Evolutionary conservation across 2,888 invertebrate genomes (phyloP).

Genomic region (Amphipoea oculea): DNA sequence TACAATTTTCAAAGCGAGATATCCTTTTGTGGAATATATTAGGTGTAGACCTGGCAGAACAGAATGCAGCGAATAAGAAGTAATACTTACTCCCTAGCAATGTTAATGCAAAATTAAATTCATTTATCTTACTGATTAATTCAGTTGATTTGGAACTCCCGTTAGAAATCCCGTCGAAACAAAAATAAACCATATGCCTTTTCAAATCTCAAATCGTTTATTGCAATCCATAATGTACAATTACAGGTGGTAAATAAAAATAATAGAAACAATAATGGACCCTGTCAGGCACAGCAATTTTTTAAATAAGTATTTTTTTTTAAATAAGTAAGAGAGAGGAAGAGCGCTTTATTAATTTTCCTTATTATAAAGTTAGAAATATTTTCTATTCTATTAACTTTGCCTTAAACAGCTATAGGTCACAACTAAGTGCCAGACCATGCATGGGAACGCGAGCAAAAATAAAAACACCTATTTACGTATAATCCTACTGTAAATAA

Average conservation of each 20-base stretch:
- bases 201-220: too few relatives aligned
- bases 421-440: constrained; percentile 22
- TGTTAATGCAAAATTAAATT: constrained; percentile 35
- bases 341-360: too few relatives aligned
- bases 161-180: constrained; percentile 35
- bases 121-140: constrained; percentile 30
- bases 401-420: constrained; percentile 16
- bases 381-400: too few relatives aligned
- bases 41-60: neutral
- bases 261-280: too few relatives aligned
- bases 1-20: constrained; percentile 29
- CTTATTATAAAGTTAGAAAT: too few relatives aligned
- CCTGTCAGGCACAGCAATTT: too few relatives aligned
- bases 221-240: too few relatives aligned
- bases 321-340: too few relatives aligned
- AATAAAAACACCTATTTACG: constrained; percentile 33
- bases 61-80: constrained; percentile 3
- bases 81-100: constrained; percentile 6
- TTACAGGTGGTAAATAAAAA: too few relatives aligned
- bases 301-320: too few relatives aligned
- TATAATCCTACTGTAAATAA: constrained; percentile 43
- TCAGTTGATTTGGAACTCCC: constrained; percentile 8
- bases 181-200: constrained; percentile 15
- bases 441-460: constrained; percentile 18
- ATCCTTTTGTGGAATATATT: constrained; percentile 28